These are phyloP conservation scores for Scolopax mira DNA, from an alignment of 2,113 vertebrate genomes.

Conservation along the genomic window DNA sequence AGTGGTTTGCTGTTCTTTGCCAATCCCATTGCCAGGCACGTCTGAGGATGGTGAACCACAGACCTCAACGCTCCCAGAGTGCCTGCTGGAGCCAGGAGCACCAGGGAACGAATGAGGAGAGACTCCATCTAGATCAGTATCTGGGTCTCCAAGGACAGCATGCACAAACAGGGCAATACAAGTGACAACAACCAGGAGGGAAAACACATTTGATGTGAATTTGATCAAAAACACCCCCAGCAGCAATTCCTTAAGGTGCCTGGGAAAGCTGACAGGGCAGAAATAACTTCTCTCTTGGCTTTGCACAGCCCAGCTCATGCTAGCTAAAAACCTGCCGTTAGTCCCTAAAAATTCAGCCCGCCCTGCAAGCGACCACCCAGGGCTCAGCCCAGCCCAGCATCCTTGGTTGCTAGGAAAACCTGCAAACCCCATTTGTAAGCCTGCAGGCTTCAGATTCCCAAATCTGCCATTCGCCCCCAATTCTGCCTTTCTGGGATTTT, in stretches of 20 bases:
- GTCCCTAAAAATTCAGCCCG: not conserved
- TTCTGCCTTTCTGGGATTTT: not conserved
- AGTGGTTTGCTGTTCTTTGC: not conserved
- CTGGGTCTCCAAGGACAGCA: not conserved
- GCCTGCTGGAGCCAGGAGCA: not conserved
- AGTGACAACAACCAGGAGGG: not conserved
- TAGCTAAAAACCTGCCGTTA: not conserved
- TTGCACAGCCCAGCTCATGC: not conserved
- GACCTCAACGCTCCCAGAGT: not conserved
- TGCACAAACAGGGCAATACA: not conserved
- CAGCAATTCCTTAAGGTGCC: not conserved
- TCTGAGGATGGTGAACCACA: not conserved
- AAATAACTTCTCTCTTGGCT: constrained; percentile 1
- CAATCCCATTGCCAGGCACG: not conserved
- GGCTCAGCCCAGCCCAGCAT: not conserved
- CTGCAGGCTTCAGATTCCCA: not conserved
- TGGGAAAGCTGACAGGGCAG: constrained; percentile 14
- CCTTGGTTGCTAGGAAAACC: not conserved
- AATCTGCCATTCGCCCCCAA: not conserved
- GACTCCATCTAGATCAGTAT: not conserved
- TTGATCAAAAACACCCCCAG: not conserved
- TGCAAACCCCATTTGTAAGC: not conserved
- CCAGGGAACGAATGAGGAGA: not conserved
- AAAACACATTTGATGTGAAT: not conserved
- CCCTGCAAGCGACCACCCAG: not conserved